These are phyloP conservation scores for Selene dorsalis DNA, from an alignment of 2,797 vertebrate species.

Conservation along the genomic window DNA sequence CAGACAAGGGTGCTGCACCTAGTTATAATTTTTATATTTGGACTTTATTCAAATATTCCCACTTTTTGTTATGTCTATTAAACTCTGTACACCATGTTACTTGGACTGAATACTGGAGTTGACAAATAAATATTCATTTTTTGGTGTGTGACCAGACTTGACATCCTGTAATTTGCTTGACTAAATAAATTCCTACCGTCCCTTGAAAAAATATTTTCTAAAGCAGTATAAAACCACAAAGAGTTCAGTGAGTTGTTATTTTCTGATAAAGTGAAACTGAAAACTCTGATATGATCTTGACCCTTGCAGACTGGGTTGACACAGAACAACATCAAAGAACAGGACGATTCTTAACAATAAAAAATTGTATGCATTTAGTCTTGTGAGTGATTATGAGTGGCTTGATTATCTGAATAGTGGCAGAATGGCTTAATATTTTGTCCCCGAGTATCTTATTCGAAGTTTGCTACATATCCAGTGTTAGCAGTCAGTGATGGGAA, in stretches of 20 bases:
- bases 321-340: background rate
- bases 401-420: background rate
- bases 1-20: no score
- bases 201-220: no score
- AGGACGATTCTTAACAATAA: background rate
- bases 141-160: background rate
- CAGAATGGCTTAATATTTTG: conserved; percentile 3
- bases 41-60: background rate
- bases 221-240: no score
- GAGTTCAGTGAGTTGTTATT: background rate
- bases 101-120: background rate
- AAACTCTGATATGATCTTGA: background rate
- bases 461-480: no score
- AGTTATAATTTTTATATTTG: background rate
- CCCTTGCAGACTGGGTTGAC: background rate
- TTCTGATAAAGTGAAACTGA: background rate
- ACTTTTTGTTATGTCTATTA: background rate
- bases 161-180: conserved; percentile 9
- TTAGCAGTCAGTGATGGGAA: no score
- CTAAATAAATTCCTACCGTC: conserved; percentile 9
- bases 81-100: background rate
- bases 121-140: conserved; percentile 9
- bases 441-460: no score
- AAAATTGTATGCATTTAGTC: no score
- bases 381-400: background rate